Conservation (phyloP, 2,888 invertebrate species). For the Drosophila melanocephala region DNA sequence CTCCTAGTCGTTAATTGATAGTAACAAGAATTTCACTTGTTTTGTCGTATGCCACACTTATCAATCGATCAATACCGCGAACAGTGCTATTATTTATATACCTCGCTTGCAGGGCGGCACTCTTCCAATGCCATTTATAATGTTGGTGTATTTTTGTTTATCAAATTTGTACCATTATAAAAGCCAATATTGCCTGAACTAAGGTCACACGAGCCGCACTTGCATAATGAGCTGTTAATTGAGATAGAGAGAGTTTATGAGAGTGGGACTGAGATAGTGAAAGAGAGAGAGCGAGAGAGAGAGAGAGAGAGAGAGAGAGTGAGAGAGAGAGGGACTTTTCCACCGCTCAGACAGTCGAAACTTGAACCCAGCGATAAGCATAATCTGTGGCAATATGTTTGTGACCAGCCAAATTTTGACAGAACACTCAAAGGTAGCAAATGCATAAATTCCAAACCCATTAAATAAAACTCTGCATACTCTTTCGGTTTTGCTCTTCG, state of each 20-base stretch:
- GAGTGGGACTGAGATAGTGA: background rate
- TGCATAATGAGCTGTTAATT: slow-evolving; percentile 30
- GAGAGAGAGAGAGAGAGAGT: background rate
- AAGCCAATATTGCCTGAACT: slow-evolving; percentile 5
- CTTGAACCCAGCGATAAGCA: slow-evolving; percentile 54
- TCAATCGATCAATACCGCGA: slow-evolving; percentile 16
- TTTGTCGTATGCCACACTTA: background rate
- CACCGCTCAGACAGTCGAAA: slow-evolving; percentile 29
- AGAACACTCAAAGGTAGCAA: background rate
- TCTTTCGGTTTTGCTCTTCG: slow-evolving; percentile 65
- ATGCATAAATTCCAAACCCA: background rate
- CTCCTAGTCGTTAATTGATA: background rate
- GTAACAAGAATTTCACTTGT: background rate
- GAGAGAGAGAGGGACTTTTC: slow-evolving; percentile 25
- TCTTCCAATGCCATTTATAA: slow-evolving; percentile 25
- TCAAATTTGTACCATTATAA: slow-evolving; percentile 10
- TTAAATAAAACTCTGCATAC: slow-evolving; percentile 11
- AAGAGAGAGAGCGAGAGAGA: background rate
- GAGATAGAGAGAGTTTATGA: background rate
- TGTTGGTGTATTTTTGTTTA: slow-evolving; percentile 4
- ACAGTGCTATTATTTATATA: slow-evolving; percentile 8
- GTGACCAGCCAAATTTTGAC: background rate
- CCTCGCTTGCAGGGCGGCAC: slow-evolving; percentile 7
- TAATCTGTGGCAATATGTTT: slow-evolving; percentile 28
- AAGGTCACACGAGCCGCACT: slow-evolving; percentile 34